A percentile compares a stretch with the other conserved stretches of the same genome.
Evolutionary conservation across 2,888 invertebrate species (phyloP).

Genomic region (Entomobrya proxima): DNA sequence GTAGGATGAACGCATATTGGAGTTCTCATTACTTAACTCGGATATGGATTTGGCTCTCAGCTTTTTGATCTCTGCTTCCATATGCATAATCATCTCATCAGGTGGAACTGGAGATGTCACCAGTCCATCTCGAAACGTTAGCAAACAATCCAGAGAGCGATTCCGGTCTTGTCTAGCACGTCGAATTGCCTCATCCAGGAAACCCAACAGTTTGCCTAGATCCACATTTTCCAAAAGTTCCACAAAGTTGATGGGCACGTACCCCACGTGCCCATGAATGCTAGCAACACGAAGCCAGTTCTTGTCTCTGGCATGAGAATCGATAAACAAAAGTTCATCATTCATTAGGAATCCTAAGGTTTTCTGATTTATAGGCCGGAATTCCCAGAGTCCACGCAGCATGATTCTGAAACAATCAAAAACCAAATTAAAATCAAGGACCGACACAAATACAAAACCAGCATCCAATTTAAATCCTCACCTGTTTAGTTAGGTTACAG

Average conservation of each 20-base stretch:
- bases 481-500: not conserved
- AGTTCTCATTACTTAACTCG: constrained; percentile 68
- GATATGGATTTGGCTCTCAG: constrained; percentile 68
- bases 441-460: not conserved
- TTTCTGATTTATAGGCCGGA: constrained; percentile 72
- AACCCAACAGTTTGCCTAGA: constrained; percentile 66
- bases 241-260: constrained; percentile 76
- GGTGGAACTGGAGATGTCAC: constrained; percentile 68
- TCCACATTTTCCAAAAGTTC: constrained; percentile 66
- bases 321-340: constrained; percentile 72
- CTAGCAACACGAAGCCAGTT: constrained; percentile 76
- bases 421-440: not conserved
- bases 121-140: constrained; percentile 69
- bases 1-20: constrained; percentile 67
- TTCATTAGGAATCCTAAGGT: constrained; percentile 72
- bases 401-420: constrained; percentile 51
- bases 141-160: constrained; percentile 63
- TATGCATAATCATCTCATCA: constrained; percentile 65
- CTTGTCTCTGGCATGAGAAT: constrained; percentile 71
- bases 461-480: not conserved
- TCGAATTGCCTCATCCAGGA: constrained; percentile 72
- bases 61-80: constrained; percentile 69
- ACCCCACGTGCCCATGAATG: constrained; percentile 75
- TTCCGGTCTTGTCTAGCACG: constrained; percentile 68
- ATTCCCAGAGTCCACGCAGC: constrained; percentile 74